Conservation (phyloP, 2,888 invertebrate genomes). For the Odontocolon sp. region DNA sequence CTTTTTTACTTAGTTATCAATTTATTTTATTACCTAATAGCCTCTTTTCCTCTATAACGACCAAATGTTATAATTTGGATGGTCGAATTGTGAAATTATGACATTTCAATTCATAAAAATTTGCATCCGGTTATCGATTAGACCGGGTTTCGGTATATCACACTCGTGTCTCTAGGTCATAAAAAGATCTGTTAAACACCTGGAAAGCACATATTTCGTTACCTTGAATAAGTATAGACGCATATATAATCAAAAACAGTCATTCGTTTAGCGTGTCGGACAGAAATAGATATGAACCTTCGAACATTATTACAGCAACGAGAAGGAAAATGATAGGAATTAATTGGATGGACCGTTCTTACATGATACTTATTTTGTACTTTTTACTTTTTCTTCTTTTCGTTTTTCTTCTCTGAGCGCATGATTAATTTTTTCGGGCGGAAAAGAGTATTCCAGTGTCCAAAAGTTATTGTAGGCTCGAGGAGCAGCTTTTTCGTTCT, state of each 20-base stretch:
- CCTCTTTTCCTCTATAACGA: neutral
- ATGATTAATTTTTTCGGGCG: conserved; percentile 66
- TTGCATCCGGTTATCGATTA: neutral
- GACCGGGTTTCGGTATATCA: neutral
- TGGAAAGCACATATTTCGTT: neutral
- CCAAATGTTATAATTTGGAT: neutral
- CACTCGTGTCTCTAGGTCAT: conserved; percentile 17
- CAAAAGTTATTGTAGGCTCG: conserved; percentile 82
- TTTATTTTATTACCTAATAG: conserved; percentile 3
- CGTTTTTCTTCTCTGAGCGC: neutral
- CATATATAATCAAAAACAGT: conserved; percentile 27
- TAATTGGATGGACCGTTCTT: neutral
- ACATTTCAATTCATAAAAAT: neutral
- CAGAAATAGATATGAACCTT: neutral
- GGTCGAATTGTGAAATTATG: neutral
- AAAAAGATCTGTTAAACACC: too few species aligned
- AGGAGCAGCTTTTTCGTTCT: conserved; percentile 81
- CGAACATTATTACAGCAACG: neutral
- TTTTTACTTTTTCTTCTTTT: conserved; percentile 10
- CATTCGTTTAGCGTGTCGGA: neutral
- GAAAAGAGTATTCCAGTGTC: conserved; percentile 83
- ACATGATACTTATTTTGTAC: neutral
- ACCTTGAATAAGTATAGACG: conserved; percentile 24
- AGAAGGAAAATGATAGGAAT: neutral
- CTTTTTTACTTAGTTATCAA: neutral